phyloP scores from a whole-genome alignment of 2,888 invertebrate species.

The Nephrotoma guestfalica region DNA sequence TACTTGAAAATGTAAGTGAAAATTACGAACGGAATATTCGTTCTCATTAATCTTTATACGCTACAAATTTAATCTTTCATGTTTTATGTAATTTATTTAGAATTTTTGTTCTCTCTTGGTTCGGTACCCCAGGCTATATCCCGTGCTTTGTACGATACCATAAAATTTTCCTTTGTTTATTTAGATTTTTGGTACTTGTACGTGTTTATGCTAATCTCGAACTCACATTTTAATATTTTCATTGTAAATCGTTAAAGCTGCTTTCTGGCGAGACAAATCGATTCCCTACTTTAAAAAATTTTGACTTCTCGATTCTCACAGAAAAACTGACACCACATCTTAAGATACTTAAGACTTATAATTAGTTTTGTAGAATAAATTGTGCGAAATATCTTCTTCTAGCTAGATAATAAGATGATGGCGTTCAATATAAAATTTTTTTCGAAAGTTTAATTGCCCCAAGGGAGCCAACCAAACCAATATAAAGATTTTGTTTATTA shows the following conservation, averaged over 20 bases:
- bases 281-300: too few relatives aligned
- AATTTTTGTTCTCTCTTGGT: neutral
- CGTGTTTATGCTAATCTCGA: neutral
- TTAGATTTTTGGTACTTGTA: neutral
- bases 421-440: neutral
- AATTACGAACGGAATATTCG: neutral
- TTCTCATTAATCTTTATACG: neutral
- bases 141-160: neutral
- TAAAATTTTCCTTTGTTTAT: neutral
- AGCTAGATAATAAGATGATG: too few relatives aligned
- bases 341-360: too few relatives aligned
- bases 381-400: too few relatives aligned
- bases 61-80: neutral
- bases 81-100: neutral
- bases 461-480: neutral
- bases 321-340: too few relatives aligned
- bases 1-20: neutral
- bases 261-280: too few relatives aligned
- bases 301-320: too few relatives aligned
- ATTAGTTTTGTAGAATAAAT: too few relatives aligned
- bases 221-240: too few relatives aligned
- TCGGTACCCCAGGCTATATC: neutral
- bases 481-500: neutral
- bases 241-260: too few relatives aligned
- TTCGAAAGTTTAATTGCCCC: neutral